Percentiles rank a stretch among this genome's conserved stretches.
Conservation (phyloP, 2,888 invertebrate species). For the Aphrophora alni region DNA sequence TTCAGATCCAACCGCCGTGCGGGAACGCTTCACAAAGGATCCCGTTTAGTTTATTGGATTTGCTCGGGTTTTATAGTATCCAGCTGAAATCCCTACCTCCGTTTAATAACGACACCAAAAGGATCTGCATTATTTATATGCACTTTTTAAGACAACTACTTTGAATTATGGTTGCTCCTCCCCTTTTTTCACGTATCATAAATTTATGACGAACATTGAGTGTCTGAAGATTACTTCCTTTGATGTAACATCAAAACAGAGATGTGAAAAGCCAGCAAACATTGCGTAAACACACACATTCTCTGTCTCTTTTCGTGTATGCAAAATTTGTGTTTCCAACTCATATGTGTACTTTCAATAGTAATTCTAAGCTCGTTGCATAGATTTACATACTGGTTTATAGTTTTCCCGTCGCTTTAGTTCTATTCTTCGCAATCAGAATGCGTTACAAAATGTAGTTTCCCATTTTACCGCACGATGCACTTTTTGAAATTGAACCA, state of each 20-base stretch:
- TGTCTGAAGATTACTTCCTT: background rate
- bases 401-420: no score
- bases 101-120: background rate
- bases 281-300: no score
- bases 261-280: no score
- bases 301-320: no score
- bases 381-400: no score
- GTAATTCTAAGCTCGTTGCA: no score
- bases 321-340: no score
- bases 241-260: background rate
- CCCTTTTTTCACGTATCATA: background rate
- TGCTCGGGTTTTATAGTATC: background rate
- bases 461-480: no score
- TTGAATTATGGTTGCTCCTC: background rate
- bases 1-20: background rate
- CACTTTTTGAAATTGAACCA: no score
- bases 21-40: background rate
- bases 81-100: background rate
- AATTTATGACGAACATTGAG: background rate
- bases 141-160: background rate
- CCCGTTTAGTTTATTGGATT: background rate
- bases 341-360: no score
- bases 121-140: background rate
- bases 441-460: no score
- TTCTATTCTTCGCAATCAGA: no score